Conservation (phyloP, 2,888 invertebrate species). For the Coelinius sp. region DNA sequence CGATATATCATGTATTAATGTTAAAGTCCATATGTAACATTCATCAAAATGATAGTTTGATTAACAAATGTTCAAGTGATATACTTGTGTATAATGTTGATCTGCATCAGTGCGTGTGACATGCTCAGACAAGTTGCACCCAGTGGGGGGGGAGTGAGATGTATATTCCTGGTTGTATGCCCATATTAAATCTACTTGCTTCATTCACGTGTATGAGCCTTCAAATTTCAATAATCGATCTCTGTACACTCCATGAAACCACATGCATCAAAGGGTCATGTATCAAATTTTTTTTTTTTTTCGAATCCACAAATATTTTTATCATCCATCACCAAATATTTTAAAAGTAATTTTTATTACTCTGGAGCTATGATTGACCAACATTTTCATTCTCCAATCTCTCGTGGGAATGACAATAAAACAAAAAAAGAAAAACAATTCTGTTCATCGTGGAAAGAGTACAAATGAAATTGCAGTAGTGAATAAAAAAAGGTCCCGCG, state of each 20-base stretch:
- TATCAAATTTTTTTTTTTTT: not conserved
- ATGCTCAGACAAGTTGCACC: not conserved
- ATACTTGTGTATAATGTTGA: not conserved
- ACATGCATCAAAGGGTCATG: not conserved
- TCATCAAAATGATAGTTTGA: not conserved
- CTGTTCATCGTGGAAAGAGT: slow-evolving; percentile 12
- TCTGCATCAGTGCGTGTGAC: slow-evolving; percentile 15
- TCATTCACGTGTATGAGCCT: slow-evolving; percentile 30
- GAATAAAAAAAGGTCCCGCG: not conserved
- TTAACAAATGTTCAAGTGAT: not conserved
- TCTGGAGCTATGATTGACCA: no score
- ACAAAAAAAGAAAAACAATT: slow-evolving; percentile 4
- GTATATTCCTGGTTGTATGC: slow-evolving; percentile 30
- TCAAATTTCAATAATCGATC: slow-evolving; percentile 35
- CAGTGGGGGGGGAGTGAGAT: not conserved
- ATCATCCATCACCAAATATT: not conserved
- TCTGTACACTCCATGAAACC: slow-evolving; percentile 12
- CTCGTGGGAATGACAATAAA: no score
- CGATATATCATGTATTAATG: not conserved
- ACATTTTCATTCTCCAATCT: not conserved
- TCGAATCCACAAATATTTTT: not conserved
- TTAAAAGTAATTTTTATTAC: not conserved
- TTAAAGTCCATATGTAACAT: not conserved
- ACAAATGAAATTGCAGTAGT: not conserved
- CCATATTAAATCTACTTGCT: slow-evolving; percentile 28